A percentile compares a stretch with the other conserved stretches of the same genome.
Conservation (phyloP, 1,140 invertebrate species). For the Cyphomyrmex costatus region DNA sequence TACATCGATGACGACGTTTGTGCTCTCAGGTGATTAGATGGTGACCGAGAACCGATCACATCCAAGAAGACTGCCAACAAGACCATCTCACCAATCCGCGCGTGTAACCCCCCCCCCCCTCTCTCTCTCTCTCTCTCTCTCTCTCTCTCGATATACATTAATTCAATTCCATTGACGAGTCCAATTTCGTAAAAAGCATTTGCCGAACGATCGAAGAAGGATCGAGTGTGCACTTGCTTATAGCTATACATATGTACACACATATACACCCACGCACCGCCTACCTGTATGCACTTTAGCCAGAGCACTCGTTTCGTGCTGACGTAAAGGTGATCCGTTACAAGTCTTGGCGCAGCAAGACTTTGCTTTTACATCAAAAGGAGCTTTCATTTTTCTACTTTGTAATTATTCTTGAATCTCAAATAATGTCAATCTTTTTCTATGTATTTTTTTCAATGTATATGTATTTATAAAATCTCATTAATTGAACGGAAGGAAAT, state of each 20-base stretch:
- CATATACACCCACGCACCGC: slow-evolving; percentile 16
- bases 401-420: slow-evolving; percentile 26
- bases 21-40: slow-evolving; percentile 72
- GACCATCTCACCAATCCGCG: slow-evolving; percentile 73
- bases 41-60: slow-evolving; percentile 62
- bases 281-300: slow-evolving; percentile 59
- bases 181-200: slow-evolving; percentile 78
- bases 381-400: slow-evolving; percentile 9
- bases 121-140: background rate
- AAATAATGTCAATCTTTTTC: background rate
- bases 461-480: background rate
- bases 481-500: slow-evolving; percentile 8
- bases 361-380: slow-evolving; percentile 49
- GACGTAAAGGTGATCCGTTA: slow-evolving; percentile 63
- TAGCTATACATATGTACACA: background rate
- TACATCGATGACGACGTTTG: slow-evolving; percentile 58
- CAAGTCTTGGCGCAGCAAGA: slow-evolving; percentile 48
- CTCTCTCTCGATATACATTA: slow-evolving; percentile 71
- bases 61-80: slow-evolving; percentile 70
- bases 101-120: slow-evolving; percentile 27
- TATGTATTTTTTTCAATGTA: no score
- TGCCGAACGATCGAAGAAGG: slow-evolving; percentile 68
- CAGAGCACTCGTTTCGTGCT: slow-evolving; percentile 36
- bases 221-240: slow-evolving; percentile 63
- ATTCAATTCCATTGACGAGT: slow-evolving; percentile 76